Percentiles rank a stretch among this genome's conserved stretches.
Evolutionary conservation across 2,888 invertebrate species (phyloP).

Genomic region (Formica aserva): DNA sequence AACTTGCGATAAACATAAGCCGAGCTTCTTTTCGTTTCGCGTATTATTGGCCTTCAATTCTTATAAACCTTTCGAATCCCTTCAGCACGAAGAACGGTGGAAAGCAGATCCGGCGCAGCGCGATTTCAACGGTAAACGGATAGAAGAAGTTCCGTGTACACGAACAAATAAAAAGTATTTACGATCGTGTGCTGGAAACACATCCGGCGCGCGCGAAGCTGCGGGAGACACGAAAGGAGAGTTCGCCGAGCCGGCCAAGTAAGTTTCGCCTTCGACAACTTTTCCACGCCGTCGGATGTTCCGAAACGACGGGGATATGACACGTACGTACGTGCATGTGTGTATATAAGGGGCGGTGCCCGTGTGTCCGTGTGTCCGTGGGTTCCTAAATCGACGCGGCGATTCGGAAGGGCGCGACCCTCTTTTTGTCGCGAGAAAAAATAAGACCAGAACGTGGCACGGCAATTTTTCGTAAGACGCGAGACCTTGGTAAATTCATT

Average conservation of each 20-base stretch:
- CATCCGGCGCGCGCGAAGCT: conserved; percentile 58
- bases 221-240: conserved; percentile 52
- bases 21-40: background rate
- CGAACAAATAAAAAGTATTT: conserved; percentile 60
- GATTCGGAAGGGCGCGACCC: conserved; percentile 43
- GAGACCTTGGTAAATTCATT: conserved; percentile 13
- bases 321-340: conserved; percentile 30
- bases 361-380: conserved; percentile 28
- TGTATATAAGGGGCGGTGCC: conserved; percentile 12
- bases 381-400: conserved; percentile 44
- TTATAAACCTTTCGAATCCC: conserved; percentile 40
- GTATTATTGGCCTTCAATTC: conserved; percentile 50
- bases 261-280: conserved; percentile 61
- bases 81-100: conserved; percentile 45
- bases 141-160: conserved; percentile 50
- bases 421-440: conserved; percentile 47
- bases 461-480: conserved; percentile 14
- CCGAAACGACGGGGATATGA: conserved; percentile 58
- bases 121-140: conserved; percentile 52
- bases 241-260: conserved; percentile 49
- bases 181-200: conserved; percentile 57
- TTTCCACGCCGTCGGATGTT: conserved; percentile 58
- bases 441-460: conserved; percentile 13
- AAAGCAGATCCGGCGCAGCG: conserved; percentile 35
- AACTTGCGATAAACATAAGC: conserved; percentile 9